Evolutionary conservation across 2,888 invertebrate genomes (phyloP).

Genomic region (Griposia aprilina): DNA sequence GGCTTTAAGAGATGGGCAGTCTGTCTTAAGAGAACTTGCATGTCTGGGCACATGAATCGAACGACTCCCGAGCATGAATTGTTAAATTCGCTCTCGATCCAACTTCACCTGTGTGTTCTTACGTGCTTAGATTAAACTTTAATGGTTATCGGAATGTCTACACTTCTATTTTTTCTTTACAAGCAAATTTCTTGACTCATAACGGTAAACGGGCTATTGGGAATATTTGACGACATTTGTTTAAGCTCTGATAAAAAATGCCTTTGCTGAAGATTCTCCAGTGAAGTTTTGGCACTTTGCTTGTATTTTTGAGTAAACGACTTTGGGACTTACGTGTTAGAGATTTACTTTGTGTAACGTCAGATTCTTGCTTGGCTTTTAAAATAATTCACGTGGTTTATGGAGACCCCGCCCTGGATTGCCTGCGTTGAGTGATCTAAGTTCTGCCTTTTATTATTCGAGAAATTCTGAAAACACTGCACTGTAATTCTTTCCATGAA

Average conservation of each 20-base stretch:
- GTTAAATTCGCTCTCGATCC: slow-evolving; percentile 48
- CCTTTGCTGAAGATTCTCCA: slow-evolving; percentile 37
- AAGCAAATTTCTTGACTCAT: slow-evolving; percentile 17
- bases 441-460: background rate
- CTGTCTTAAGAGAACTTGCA: slow-evolving; percentile 19
- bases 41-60: slow-evolving; percentile 24
- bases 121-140: slow-evolving; percentile 38
- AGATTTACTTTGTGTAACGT: background rate
- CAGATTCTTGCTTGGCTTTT: background rate
- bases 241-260: background rate
- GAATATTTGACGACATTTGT: slow-evolving; percentile 41
- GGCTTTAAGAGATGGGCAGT: slow-evolving; percentile 17
- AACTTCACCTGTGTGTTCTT: slow-evolving; percentile 16
- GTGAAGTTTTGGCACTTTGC: slow-evolving; percentile 14
- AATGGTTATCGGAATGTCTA: slow-evolving; percentile 31
- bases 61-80: slow-evolving; percentile 42
- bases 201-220: slow-evolving; percentile 41
- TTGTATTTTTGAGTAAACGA: slow-evolving; percentile 29
- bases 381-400: slow-evolving; percentile 23
- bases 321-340: background rate
- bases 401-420: background rate
- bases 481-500: background rate
- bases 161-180: slow-evolving; percentile 17
- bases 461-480: background rate
- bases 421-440: background rate